Base-by-base conservation (phyloP, 2,113 vertebrate species). In the Oreotrochilus melanogaster region DNA sequence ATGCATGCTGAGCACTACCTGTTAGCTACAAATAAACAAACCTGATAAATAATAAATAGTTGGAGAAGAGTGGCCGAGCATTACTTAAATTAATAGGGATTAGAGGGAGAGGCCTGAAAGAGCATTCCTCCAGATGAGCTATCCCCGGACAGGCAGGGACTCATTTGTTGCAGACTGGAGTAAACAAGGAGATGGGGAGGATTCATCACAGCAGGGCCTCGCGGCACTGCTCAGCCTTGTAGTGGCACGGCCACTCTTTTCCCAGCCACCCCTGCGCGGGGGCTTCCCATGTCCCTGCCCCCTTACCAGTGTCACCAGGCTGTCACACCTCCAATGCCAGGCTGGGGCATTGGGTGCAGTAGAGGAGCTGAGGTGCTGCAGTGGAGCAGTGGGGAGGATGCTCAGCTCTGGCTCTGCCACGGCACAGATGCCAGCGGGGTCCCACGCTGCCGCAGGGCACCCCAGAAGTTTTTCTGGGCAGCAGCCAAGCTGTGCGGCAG, bases 11-110 rank as follows among this genome's bases (percentile, higher is more conserved):
- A 97, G 98, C 97, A 97, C 98, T 98, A 99, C 99, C 99, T 99
- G 99, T 99, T 99, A 99, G 99, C 98, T 98, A 99, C 99, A 99
- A 99, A 99, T 99, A 99, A 99, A 99, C 99, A 99, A 98, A 98
- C 98, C 98, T 98, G 98, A 98, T 99, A 99, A 99, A 99, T 99
- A 99, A 99, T 99, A 98, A 99, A 99, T 99, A 98, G 98, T 98
- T 98, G 97, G 98, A 98, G 97, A 96, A 93, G 97, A 98, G 96
- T 97, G 98, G 98, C 98, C 98, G 97, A 98, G 97, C 97, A 94
- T 98, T 98, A 98, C 98, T 99, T 98, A 99, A 99, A 99, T 99
- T 99, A 99, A 99, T 99, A 99, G 98, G 98, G 98, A 99, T 99
- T 99, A 99, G 98, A 98, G 87, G 91, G 94, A 98, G 97, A 97